Evolutionary conservation across 2,797 vertebrate species (phyloP).

Genomic region (Jordanella pulchra): DNA sequence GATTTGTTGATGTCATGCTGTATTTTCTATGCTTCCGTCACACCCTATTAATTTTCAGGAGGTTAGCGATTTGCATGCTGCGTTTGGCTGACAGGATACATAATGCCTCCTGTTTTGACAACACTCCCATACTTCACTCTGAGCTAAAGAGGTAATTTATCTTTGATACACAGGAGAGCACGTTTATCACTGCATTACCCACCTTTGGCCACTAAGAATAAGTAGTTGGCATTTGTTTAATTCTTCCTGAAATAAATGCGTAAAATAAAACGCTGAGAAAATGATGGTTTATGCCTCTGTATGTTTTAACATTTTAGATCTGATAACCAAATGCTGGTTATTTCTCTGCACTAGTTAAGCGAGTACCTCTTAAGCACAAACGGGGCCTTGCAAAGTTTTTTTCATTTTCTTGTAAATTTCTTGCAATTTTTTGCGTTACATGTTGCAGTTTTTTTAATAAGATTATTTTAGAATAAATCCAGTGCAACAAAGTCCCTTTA

Average conservation of each 20-base stretch:
- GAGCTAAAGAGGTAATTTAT: conserved; percentile 74
- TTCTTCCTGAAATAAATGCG: conserved; percentile 37
- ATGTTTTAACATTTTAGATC: conserved; percentile 5
- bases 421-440: too few species aligned
- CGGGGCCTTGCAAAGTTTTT: too few species aligned
- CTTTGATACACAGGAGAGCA: conserved; percentile 63
- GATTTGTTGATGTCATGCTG: conserved; percentile 29
- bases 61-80: conserved; percentile 58
- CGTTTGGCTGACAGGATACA: conserved; percentile 61
- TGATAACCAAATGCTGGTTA: conserved; percentile 28
- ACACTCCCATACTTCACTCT: conserved; percentile 53
- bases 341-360: conserved; percentile 2
- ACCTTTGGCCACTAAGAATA: conserved; percentile 44
- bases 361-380: background rate
- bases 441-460: background rate
- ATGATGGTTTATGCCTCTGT: conserved; percentile 10
- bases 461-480: background rate
- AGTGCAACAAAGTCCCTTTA: background rate
- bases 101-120: conserved; percentile 66
- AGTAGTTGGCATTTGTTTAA: conserved; percentile 63
- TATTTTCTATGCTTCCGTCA: conserved; percentile 39
- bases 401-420: too few species aligned
- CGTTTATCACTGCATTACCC: conserved; percentile 68
- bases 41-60: conserved; percentile 53
- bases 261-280: conserved; percentile 1